These are phyloP conservation scores for Entomobrya proxima DNA, from an alignment of 2,888 invertebrate genomes.

Conservation along the genomic window DNA sequence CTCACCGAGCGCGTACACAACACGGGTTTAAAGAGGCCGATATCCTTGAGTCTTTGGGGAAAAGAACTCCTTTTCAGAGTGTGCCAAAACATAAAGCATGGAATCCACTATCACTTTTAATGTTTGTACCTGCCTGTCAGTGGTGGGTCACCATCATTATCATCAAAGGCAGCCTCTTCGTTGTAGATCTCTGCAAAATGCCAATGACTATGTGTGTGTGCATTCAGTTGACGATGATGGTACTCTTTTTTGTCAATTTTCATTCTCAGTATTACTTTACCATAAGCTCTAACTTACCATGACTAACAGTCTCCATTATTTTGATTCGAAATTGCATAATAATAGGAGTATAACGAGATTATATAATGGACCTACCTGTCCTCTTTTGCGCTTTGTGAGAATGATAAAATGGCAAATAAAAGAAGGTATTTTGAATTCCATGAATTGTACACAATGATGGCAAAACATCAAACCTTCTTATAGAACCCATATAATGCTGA, in stretches of 20 bases:
- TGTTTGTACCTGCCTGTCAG: slow-evolving; percentile 14
- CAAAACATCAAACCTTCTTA: too few species aligned
- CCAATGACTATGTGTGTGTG: not conserved
- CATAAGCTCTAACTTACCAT: slow-evolving; percentile 32
- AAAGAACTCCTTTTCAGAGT: not conserved
- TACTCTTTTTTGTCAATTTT: slow-evolving; percentile 33
- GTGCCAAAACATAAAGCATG: slow-evolving; percentile 9
- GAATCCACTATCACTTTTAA: not conserved
- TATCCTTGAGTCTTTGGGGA: not conserved
- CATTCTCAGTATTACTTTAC: slow-evolving; percentile 35
- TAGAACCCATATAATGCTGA: too few species aligned
- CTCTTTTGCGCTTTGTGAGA: slow-evolving; percentile 11
- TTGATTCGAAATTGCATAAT: slow-evolving; percentile 54
- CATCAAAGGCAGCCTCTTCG: not conserved
- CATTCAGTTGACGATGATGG: not conserved
- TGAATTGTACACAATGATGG: slow-evolving; percentile 19
- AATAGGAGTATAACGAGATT: slow-evolving; percentile 48
- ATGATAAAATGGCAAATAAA: not conserved
- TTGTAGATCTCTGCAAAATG: not conserved
- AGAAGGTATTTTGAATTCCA: slow-evolving; percentile 28
- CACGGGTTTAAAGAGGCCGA: not conserved
- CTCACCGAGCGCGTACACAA: not conserved
- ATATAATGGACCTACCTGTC: slow-evolving; percentile 37
- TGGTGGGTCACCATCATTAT: slow-evolving; percentile 35
- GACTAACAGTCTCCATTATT: slow-evolving; percentile 43